A percentile compares a stretch with the other conserved stretches of the same genome.
These are phyloP conservation scores for Cabera pusaria DNA, from an alignment of 2,888 invertebrate genomes.

Conservation along the genomic window DNA sequence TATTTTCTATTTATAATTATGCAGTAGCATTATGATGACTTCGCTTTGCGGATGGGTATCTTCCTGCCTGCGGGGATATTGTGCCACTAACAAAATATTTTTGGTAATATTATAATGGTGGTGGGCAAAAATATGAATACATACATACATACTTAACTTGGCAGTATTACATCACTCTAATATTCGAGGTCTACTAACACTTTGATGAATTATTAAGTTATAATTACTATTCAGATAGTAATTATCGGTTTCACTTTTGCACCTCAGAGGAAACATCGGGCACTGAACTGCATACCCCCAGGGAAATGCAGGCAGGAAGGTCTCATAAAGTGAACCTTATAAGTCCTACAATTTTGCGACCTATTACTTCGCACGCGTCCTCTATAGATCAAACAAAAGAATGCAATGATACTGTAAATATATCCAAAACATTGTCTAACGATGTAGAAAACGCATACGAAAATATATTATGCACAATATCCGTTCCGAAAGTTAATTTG, in stretches of 20 bases:
- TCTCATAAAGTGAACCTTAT: conserved; percentile 76
- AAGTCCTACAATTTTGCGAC: conserved; percentile 68
- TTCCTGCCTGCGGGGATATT: conserved; percentile 82
- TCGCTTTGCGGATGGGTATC: conserved; percentile 83
- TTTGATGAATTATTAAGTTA: conserved; percentile 40
- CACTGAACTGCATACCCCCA: conserved; percentile 79
- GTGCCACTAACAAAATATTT: conserved; percentile 70
- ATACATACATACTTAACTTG: conserved; percentile 48
- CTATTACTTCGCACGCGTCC: conserved; percentile 67
- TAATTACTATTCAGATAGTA: conserved; percentile 56
- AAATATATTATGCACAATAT: conserved; percentile 58
- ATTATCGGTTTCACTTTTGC: conserved; percentile 79
- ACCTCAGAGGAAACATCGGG: conserved; percentile 81
- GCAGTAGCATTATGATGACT: conserved; percentile 72
- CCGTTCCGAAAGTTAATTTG: conserved; percentile 40
- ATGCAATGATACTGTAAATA: conserved; percentile 32
- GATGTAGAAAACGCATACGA: conserved; percentile 61
- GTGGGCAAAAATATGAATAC: conserved; percentile 59
- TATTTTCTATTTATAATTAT: conserved; percentile 20
- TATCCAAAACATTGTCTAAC: conserved; percentile 22
- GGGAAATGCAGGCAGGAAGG: conserved; percentile 87
- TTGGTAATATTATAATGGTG: conserved; percentile 66
- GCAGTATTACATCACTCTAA: conserved; percentile 65
- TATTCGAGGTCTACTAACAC: conserved; percentile 60
- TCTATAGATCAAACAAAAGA: conserved; percentile 44